These are phyloP conservation scores for Melanotaenia parkinsoni DNA, from an alignment of 2,797 vertebrate species.

Conservation along the genomic window DNA sequence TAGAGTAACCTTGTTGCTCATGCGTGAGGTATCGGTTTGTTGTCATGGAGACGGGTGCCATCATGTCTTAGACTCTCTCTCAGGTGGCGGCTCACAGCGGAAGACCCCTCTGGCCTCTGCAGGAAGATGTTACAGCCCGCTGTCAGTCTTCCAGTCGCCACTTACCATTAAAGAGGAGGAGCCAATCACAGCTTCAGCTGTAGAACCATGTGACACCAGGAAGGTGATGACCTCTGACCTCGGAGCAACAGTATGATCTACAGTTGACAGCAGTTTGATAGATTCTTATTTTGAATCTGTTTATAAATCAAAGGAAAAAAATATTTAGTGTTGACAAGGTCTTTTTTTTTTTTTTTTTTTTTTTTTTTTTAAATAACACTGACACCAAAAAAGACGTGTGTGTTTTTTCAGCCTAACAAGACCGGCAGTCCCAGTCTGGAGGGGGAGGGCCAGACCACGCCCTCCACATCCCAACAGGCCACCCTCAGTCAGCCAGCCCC, in stretches of 20 bases:
- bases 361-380: not conserved
- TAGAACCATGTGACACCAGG: constrained; percentile 49
- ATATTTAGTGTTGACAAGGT: no score
- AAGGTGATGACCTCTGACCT: constrained; percentile 58
- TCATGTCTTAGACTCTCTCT: constrained; percentile 80
- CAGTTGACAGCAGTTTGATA: no score
- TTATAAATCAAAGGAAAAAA: no score
- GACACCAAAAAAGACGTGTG: not conserved
- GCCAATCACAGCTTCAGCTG: constrained; percentile 48
- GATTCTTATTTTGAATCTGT: no score
- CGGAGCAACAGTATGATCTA: not conserved
- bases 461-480: constrained; percentile 66
- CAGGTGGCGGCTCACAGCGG: constrained; percentile 77
- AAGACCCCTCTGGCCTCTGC: constrained; percentile 80
- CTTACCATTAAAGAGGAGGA: constrained; percentile 89
- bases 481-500: constrained; percentile 54
- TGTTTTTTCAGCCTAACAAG: constrained; percentile 64
- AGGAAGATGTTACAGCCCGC: constrained; percentile 82
- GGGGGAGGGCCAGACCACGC: constrained; percentile 67
- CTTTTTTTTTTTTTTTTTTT: no score
- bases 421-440: constrained; percentile 78
- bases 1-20: no score
- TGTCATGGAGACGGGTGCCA: not conserved
- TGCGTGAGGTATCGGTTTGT: not conserved
- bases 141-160: constrained; percentile 80